Percentiles rank a stretch among this genome's conserved stretches.
These are phyloP conservation scores for Xenus cinereus DNA, from an alignment of 2,113 vertebrate genomes.

Conservation along the genomic window DNA sequence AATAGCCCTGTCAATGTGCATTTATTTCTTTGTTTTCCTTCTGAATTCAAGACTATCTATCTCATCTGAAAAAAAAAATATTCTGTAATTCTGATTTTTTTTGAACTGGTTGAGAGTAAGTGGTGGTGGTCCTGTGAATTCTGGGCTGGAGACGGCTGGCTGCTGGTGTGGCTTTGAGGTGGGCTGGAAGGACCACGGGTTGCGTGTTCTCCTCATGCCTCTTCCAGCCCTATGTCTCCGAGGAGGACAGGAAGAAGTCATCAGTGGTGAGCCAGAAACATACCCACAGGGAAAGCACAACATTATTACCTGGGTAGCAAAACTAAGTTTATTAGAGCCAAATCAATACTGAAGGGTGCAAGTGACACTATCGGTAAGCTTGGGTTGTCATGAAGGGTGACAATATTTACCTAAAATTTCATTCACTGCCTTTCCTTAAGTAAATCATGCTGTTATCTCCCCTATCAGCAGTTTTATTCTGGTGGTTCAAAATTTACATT, in stretches of 20 bases:
- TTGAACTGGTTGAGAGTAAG: background rate
- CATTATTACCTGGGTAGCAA: background rate
- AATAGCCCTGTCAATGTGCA: background rate
- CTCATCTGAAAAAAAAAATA: background rate
- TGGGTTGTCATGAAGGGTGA: background rate
- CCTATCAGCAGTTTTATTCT: background rate
- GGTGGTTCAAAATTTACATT: background rate
- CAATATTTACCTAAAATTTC: background rate
- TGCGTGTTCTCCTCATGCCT: background rate
- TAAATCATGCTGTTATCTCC: background rate
- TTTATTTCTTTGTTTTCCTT: background rate
- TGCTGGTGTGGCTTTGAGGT: background rate
- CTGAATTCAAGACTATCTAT: background rate
- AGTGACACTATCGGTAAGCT: background rate
- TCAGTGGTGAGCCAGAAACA: background rate
- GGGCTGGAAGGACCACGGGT: background rate
- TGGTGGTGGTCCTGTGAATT: rapidly evolving
- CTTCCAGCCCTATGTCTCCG: rapidly evolving
- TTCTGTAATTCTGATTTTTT: background rate
- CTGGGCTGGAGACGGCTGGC: background rate
- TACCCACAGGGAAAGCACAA: background rate
- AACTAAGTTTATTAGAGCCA: background rate
- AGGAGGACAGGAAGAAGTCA: background rate
- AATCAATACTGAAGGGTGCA: background rate
- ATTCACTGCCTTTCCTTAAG: background rate